These are phyloP conservation scores for Cynocephalus volans DNA, from an alignment of 2,113 vertebrate genomes.

Conservation along the genomic window DNA sequence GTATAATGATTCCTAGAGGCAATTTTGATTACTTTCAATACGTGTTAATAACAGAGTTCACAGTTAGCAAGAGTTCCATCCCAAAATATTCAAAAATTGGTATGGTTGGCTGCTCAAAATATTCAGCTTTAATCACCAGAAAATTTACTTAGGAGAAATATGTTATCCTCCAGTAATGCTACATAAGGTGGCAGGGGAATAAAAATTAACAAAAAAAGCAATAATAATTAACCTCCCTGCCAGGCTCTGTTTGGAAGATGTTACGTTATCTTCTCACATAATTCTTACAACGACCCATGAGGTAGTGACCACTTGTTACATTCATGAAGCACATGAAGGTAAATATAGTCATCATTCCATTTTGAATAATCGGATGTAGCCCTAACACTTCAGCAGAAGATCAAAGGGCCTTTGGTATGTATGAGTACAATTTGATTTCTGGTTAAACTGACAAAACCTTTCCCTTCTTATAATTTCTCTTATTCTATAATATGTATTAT, in stretches of 20 bases:
- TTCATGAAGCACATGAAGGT: not conserved
- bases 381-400: not conserved
- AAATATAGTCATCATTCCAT: not conserved
- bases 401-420: not conserved
- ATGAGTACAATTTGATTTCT: not conserved
- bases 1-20: not conserved
- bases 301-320: not conserved
- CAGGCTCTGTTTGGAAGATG: not conserved
- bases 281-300: not conserved
- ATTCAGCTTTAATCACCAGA: slow-evolving; percentile 53
- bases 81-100: slow-evolving; percentile 31
- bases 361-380: not conserved
- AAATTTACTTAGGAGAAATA: slow-evolving; percentile 53
- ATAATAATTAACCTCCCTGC: not conserved
- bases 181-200: not conserved
- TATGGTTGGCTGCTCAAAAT: not conserved
- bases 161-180: not conserved
- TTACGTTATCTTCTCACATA: not conserved
- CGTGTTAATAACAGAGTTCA: slow-evolving; percentile 57
- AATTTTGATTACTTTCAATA: not conserved
- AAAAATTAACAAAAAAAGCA: slow-evolving; percentile 30
- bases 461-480: not conserved
- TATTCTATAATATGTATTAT: too few relatives aligned
- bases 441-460: not conserved
- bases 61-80: slow-evolving; percentile 15